phyloP scores from a whole-genome alignment of 2,888 invertebrate genomes.

The Lochmaea crataegi region DNA sequence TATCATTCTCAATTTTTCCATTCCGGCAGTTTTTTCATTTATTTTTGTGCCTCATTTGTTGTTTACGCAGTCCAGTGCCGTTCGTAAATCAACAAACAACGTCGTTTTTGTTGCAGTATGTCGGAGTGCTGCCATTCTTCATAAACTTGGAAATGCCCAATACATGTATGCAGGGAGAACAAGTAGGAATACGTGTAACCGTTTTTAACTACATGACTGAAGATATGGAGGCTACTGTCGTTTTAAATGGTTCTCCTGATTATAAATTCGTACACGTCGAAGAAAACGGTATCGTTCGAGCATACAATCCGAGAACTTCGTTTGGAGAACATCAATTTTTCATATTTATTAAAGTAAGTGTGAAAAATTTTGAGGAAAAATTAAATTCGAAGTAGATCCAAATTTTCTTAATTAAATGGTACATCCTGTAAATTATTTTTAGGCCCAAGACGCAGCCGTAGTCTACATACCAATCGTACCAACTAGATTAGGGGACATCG shows the following conservation, averaged over 20 bases:
- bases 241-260: slow-evolving; percentile 84
- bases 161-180: slow-evolving; percentile 83
- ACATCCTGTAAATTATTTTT: slow-evolving; percentile 34
- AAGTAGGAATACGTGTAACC: slow-evolving; percentile 90
- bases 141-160: slow-evolving; percentile 94
- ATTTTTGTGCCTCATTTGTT: neutral
- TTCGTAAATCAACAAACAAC: neutral
- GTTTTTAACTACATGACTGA: slow-evolving; percentile 94
- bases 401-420: too few species aligned
- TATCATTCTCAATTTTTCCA: too few species aligned
- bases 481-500: slow-evolving; percentile 79
- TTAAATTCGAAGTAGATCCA: too few species aligned
- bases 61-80: neutral
- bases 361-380: too few species aligned
- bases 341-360: slow-evolving; percentile 74
- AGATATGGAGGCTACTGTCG: slow-evolving; percentile 87
- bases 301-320: slow-evolving; percentile 91
- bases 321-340: slow-evolving; percentile 96
- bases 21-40: too few species aligned
- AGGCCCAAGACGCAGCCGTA: slow-evolving; percentile 80
- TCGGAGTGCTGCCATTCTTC: slow-evolving; percentile 92
- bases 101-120: slow-evolving; percentile 71
- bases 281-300: slow-evolving; percentile 84
- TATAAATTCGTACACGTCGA: slow-evolving; percentile 95
- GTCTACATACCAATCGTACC: slow-evolving; percentile 94